Base-by-base conservation (phyloP, 2,888 invertebrate species). In the Phortica magna region DNA sequence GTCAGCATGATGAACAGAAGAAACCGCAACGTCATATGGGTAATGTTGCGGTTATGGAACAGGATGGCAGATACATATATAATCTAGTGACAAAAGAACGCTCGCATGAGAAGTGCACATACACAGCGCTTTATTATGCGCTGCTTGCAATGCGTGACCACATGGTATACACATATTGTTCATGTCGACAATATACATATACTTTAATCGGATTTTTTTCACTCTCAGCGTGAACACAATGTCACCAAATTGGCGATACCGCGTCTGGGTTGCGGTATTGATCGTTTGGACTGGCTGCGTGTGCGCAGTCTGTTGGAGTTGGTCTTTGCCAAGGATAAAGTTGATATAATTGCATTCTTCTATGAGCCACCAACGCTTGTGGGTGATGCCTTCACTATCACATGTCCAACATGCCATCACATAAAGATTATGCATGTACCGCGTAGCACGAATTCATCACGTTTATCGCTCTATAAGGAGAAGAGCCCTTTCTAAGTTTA, bases 181-280 rank as follows among this genome's bases (percentile, higher is more conserved):
- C 48, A 6, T 61, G 22, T 22, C 48, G 14, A 2, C 48, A 12
- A 48, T 12, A 48, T 48, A 14, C 14, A 12, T 48, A 48, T 48
- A 31, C 31, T 31, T 31, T 31, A 31, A 31, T 31, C 31, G 31
- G 2, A 31, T 48, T 72, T 10, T 10, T 14, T 42, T 71, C 61
- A 19, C n/a, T 76, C 75, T 7, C 10, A 89, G 89, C 86, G 90
- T 61, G 84, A 92, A 78, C 89, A 94, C 80, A 87, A 91, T 43
- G 93, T 95, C 0, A 91, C 87, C 61, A 92, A 93, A 70, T 80
- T 95, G 78, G 94, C 94, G 0, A 94, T 95, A 89, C 95, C 95
- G 0, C 90, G 92, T 73, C 93, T 95, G 80, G 95, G 95, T 4
- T 95, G 95, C 87, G 95, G 95, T 59, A 92, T 95, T 61, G 95